Conservation (phyloP, 2,113 vertebrate genomes). For the Apeltes quadracus region DNA sequence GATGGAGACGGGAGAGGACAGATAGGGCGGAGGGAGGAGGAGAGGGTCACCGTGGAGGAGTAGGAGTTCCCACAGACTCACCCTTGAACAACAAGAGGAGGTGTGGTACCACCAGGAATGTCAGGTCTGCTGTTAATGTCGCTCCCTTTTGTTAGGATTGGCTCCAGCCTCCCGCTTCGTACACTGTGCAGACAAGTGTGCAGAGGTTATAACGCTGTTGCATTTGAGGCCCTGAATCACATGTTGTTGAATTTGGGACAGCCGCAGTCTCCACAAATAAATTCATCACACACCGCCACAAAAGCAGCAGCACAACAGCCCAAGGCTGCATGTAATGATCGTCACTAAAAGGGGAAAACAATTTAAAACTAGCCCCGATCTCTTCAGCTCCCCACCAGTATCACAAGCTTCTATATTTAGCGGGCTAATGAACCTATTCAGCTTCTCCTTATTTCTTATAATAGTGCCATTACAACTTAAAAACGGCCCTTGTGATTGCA, state of each 20-base stretch:
- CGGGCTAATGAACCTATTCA: conserved; percentile 66
- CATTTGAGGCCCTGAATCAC: neutral
- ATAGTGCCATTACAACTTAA: conserved; percentile 55
- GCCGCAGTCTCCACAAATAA: conserved; percentile 23
- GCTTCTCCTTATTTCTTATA: conserved; percentile 51
- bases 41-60: conserved; percentile 56
- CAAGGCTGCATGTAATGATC: conserved; percentile 31
- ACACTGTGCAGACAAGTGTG: conserved; percentile 2
- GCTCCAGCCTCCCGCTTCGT: neutral
- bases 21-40: conserved; percentile 59
- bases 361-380: conserved; percentile 34
- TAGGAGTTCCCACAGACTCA: conserved; percentile 68
- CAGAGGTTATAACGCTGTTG: neutral
- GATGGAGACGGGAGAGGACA: conserved; percentile 59
- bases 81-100: conserved; percentile 74
- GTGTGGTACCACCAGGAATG: conserved; percentile 73
- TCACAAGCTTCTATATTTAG: conserved; percentile 54
- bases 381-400: conserved; percentile 51
- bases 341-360: conserved; percentile 46
- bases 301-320: conserved; percentile 30
- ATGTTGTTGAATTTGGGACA: neutral
- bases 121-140: conserved; percentile 67
- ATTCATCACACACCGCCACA: conserved; percentile 19
- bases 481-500: conserved; percentile 43
- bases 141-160: conserved; percentile 19